Percentiles rank a stretch among this genome's conserved stretches.
phyloP scores from a whole-genome alignment of 2,113 vertebrate genomes.

The Osmerus mordax region DNA sequence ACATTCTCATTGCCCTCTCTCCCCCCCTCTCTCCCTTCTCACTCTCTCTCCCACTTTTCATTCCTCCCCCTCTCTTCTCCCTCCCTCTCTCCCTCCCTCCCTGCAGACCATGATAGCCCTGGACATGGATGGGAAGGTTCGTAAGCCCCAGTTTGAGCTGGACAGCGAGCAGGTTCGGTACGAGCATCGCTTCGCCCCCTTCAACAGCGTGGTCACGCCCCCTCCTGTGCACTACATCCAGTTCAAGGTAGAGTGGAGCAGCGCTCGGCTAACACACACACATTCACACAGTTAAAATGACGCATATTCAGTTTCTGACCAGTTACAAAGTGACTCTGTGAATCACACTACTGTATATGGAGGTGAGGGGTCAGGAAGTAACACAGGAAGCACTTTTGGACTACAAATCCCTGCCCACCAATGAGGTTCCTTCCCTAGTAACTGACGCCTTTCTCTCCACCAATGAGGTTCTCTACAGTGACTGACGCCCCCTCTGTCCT shows the following conservation, averaged over 20 bases:
- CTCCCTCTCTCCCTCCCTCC: background rate
- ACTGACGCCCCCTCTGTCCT: background rate
- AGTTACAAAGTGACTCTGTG: no score
- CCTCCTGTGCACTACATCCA: constrained; percentile 97
- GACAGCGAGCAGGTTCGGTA: constrained; percentile 98
- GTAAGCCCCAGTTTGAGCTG: constrained; percentile 95
- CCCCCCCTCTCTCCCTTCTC: background rate
- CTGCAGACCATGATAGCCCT: constrained; percentile 94
- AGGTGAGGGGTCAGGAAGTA: no score
- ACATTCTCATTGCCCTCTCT: background rate
- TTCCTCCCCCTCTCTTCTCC: background rate
- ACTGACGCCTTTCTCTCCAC: background rate
- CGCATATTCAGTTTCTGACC: no score
- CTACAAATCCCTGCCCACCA: no score
- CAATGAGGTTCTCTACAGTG: background rate
- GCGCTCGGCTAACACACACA: background rate
- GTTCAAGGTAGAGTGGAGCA: constrained; percentile 81
- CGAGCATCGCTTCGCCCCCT: constrained; percentile 96
- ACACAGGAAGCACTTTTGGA: no score
- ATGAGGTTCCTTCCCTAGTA: no score
- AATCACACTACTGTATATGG: no score
- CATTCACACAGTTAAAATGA: background rate
- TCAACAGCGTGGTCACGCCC: constrained; percentile 97
- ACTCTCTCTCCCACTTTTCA: background rate
- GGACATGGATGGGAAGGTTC: constrained; percentile 98